phyloP scores from a whole-genome alignment of 2,888 invertebrate genomes.

The Nomada ruficornis region DNA sequence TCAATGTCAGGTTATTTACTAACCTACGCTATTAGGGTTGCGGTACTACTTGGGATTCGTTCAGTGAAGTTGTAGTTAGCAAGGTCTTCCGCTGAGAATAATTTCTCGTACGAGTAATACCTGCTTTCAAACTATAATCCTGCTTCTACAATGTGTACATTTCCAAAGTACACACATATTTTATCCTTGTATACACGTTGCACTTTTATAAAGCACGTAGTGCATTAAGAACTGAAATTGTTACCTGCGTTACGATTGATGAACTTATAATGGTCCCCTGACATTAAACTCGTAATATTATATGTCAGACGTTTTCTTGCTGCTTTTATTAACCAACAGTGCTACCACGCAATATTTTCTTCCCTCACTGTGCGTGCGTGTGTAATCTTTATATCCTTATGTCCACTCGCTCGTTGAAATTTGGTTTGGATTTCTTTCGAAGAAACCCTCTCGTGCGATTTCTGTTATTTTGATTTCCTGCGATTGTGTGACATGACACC shows the following conservation, averaged over 20 bases:
- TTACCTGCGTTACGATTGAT: slow-evolving; percentile 6
- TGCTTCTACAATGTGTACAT: background rate
- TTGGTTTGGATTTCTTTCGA: no score
- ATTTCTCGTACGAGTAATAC: background rate
- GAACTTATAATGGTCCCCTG: background rate
- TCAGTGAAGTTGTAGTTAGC: background rate
- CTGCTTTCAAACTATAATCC: slow-evolving; percentile 2
- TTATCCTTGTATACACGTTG: background rate
- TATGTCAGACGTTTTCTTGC: background rate
- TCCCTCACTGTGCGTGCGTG: no score
- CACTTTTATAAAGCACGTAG: background rate
- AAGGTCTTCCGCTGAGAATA: background rate
- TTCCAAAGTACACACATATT: background rate
- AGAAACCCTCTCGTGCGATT: no score
- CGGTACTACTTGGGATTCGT: background rate
- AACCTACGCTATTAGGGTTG: background rate
- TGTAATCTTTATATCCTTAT: background rate
- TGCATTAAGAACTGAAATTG: background rate
- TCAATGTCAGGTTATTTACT: background rate
- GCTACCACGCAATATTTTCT: background rate
- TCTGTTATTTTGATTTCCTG: background rate
- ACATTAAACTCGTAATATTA: background rate
- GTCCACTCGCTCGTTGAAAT: background rate
- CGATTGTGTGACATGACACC: background rate
- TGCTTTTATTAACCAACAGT: background rate